A percentile compares a stretch with the other conserved stretches of the same genome.
Evolutionary conservation across 2,888 invertebrate genomes (phyloP).

Genomic region (Coelinius sp.): DNA sequence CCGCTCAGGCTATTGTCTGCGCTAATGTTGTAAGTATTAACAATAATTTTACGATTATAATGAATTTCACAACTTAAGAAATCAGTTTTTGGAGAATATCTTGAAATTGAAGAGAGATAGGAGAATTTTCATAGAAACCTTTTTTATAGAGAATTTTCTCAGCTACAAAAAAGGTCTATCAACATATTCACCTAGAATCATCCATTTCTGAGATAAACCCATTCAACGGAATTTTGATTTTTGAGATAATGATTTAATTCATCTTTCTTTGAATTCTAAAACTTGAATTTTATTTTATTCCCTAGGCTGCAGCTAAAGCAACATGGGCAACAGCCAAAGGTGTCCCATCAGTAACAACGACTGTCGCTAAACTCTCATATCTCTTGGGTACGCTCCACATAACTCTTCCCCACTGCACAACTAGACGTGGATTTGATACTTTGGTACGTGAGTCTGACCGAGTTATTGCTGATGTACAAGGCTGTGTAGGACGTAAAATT

Average conservation of each 20-base stretch:
- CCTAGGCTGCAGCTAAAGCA: conserved; percentile 44
- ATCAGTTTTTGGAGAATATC: not conserved
- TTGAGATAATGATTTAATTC: no score
- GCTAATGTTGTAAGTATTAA: conserved; percentile 49
- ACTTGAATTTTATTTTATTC: not conserved
- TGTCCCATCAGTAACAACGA: conserved; percentile 11
- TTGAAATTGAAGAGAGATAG: no score
- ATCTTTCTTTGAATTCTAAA: no score
- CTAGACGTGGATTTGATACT: not conserved
- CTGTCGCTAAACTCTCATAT: conserved; percentile 16
- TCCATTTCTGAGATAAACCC: no score
- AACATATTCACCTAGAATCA: no score
- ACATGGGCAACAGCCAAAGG: conserved; percentile 31
- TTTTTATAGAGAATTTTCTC: no score
- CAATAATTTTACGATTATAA: not conserved
- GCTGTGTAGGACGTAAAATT: not conserved
- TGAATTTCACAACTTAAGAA: not conserved
- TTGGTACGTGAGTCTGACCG: not conserved
- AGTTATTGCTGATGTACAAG: not conserved
- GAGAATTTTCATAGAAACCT: no score
- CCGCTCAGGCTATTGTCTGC: conserved; percentile 44
- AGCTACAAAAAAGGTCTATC: no score
- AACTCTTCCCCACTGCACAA: not conserved
- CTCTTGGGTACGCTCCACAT: not conserved
- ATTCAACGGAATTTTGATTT: no score